Evolutionary conservation across 1,140 invertebrate genomes (phyloP).

Genomic region (Idris sp.): DNA sequence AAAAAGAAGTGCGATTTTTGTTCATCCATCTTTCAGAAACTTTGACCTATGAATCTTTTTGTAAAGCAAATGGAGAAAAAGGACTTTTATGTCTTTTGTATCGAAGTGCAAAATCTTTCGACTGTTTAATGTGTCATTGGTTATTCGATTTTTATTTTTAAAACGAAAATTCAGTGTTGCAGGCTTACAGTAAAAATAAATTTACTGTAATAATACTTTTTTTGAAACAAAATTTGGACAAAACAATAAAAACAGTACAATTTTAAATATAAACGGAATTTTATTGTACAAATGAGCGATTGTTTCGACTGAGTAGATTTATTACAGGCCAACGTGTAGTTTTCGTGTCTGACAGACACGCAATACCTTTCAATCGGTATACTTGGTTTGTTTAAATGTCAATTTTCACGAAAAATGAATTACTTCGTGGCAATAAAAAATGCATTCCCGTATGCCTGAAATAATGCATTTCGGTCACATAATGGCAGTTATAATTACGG

Average conservation of each 20-base stretch:
- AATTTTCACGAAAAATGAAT: constrained; percentile 19
- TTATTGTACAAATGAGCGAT: constrained; percentile 6
- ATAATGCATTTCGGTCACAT: constrained; percentile 44
- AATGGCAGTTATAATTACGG: constrained; percentile 52
- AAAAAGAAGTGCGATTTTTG: neutral
- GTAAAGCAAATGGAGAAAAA: no score
- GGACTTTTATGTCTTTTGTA: no score
- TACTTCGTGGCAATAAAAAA: constrained; percentile 19
- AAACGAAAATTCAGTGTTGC: no score
- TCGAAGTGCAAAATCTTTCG: no score
- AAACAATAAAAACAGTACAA: no score
- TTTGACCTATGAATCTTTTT: no score
- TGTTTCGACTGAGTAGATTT: constrained; percentile 19
- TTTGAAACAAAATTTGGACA: no score
- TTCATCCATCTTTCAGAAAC: no score
- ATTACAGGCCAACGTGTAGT: constrained; percentile 16
- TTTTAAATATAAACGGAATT: neutral
- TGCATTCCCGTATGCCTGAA: constrained; percentile 6
- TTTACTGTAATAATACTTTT: no score
- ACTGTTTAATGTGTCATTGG: no score
- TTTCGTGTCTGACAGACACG: neutral
- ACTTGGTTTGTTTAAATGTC: constrained; percentile 23
- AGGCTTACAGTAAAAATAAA: no score
- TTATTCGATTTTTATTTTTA: no score
- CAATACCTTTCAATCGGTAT: neutral